These are phyloP conservation scores for Sebastes iracundus DNA, from an alignment of 2,797 vertebrate genomes.

Conservation along the genomic window DNA sequence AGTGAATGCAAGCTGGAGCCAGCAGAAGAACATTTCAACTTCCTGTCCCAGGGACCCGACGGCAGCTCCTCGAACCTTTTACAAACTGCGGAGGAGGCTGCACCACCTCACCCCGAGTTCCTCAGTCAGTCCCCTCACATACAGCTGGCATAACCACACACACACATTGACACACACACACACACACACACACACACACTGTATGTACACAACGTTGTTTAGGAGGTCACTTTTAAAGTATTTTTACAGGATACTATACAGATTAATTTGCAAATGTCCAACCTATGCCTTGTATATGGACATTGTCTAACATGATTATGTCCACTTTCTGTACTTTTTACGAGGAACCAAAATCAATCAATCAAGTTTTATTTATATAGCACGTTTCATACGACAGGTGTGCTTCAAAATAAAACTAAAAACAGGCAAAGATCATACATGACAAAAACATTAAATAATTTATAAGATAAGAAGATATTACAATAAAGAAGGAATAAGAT, in stretches of 20 bases:
- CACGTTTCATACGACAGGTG: too few species aligned
- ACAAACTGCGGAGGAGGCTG: conserved; percentile 86
- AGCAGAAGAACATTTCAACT: conserved; percentile 83
- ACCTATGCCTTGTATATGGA: conserved; percentile 29
- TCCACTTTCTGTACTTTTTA: conserved; percentile 27
- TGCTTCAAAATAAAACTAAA: too few species aligned
- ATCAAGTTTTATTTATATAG: too few species aligned
- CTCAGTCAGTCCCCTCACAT: conserved; percentile 89
- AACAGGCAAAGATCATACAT: too few species aligned
- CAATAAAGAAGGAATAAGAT: too few species aligned
- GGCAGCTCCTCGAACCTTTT: conserved; percentile 85
- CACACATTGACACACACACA: conserved; percentile 18
- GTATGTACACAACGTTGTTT: conserved; percentile 21
- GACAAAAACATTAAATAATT: too few species aligned
- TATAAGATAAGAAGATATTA: too few species aligned
- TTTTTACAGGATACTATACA: conserved; percentile 45
- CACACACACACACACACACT: conserved; percentile 23
- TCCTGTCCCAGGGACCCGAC: conserved; percentile 80
- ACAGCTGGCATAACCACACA: conserved; percentile 87
- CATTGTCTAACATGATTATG: conserved; percentile 26
- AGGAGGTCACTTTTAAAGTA: conserved; percentile 38
- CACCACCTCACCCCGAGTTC: conserved; percentile 80
- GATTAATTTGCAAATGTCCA: conserved; percentile 37
- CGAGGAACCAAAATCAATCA: too few species aligned
- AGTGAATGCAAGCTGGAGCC: conserved; percentile 88